phyloP scores from a whole-genome alignment of 2,797 vertebrate species.

The Leptodactylus fallax region DNA sequence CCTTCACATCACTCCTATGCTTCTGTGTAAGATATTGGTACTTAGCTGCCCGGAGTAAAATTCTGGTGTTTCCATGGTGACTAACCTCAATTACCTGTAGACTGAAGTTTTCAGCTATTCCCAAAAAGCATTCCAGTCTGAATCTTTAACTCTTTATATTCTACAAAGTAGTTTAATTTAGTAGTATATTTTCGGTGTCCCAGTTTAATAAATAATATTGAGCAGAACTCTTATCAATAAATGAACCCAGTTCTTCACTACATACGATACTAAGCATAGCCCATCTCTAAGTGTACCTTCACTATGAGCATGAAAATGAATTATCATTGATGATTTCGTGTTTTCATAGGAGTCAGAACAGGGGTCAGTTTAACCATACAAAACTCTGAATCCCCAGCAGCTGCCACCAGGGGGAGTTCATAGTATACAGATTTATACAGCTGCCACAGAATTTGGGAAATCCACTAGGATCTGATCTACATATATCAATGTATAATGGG shows the following conservation, averaged over 20 bases:
- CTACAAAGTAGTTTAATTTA: background rate
- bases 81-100: conserved; percentile 47
- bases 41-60: conserved; percentile 24
- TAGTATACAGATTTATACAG: too few relatives aligned
- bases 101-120: conserved; percentile 16
- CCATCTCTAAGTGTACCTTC: background rate
- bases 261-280: background rate
- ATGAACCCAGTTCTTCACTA: background rate
- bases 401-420: background rate
- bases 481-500: too few relatives aligned
- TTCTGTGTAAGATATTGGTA: background rate
- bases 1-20: background rate
- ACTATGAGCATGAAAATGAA: background rate
- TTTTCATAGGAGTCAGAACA: too few relatives aligned
- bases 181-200: background rate
- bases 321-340: too few relatives aligned
- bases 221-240: background rate
- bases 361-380: too few relatives aligned
- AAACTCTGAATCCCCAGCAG: background rate
- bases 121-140: conserved; percentile 15
- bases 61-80: conserved; percentile 44
- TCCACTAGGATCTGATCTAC: too few relatives aligned
- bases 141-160: conserved; percentile 12
- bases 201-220: background rate
- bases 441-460: too few relatives aligned